Percentiles rank a stretch among this genome's conserved stretches.
phyloP scores from a whole-genome alignment of 2,113 vertebrate species.

The Psilopogon haemacephalus region DNA sequence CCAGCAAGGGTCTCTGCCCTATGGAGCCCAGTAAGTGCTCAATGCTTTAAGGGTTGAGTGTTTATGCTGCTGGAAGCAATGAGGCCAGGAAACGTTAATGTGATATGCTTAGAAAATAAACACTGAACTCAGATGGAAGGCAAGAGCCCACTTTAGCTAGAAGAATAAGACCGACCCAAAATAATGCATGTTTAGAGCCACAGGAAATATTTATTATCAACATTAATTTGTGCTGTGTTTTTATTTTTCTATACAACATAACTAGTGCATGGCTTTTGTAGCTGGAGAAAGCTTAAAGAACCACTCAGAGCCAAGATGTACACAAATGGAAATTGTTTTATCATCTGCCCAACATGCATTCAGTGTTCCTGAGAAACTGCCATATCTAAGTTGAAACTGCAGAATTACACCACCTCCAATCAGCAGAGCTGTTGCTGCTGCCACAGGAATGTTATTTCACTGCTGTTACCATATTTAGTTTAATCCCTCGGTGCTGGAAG shows the following conservation, averaged over 20 bases:
- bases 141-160: neutral
- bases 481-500: neutral
- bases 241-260: constrained; percentile 50
- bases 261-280: constrained; percentile 58
- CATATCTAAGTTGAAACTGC: constrained; percentile 23
- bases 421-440: constrained; percentile 28
- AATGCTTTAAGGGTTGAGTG: neutral
- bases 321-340: constrained; percentile 43
- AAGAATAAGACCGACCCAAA: constrained; percentile 55
- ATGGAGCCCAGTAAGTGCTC: neutral
- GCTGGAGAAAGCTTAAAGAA: constrained; percentile 48
- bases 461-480: constrained; percentile 9
- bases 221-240: constrained; percentile 5
- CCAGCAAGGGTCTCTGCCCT: neutral
- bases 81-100: neutral
- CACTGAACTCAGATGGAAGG: neutral
- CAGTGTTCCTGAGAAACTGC: constrained; percentile 38
- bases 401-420: constrained; percentile 49
- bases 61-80: constrained; percentile 26
- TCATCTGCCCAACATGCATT: constrained; percentile 40
- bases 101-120: neutral
- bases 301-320: constrained; percentile 55
- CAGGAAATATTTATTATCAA: constrained; percentile 56
- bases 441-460: constrained; percentile 39
- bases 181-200: constrained; percentile 27